phyloP scores from a whole-genome alignment of 2,888 invertebrate species.

The Drosophila barbarae region DNA sequence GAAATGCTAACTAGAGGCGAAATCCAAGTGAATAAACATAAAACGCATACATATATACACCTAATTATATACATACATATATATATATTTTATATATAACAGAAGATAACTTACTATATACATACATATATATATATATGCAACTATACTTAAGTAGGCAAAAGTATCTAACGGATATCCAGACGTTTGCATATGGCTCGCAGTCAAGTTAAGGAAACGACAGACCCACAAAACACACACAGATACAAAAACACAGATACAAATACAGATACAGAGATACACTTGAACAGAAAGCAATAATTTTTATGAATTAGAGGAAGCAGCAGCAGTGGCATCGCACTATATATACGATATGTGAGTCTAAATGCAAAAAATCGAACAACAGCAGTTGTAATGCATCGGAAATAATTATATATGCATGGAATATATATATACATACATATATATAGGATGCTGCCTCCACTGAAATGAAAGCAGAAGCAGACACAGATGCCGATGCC shows the following conservation, averaged over 20 bases:
- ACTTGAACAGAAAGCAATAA: constrained; percentile 65
- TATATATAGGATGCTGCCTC: constrained; percentile 25
- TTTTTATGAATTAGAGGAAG: constrained; percentile 70
- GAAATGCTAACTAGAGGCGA: constrained; percentile 37
- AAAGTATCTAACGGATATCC: constrained; percentile 62
- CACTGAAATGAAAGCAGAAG: constrained; percentile 20
- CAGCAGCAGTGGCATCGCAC: constrained; percentile 62
- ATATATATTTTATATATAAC: constrained; percentile 69
- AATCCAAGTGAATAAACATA: constrained; percentile 43
- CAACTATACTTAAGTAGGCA: constrained; percentile 48
- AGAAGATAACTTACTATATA: constrained; percentile 44
- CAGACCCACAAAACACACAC: constrained; percentile 31
- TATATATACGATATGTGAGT: constrained; percentile 40
- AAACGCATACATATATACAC: constrained; percentile 59
- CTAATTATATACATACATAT: constrained; percentile 49
- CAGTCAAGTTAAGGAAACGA: constrained; percentile 57
- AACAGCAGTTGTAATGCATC: constrained; percentile 22
- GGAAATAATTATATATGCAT: constrained; percentile 42
- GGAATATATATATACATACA: constrained; percentile 36
- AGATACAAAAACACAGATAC: constrained; percentile 22
- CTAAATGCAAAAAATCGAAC: constrained; percentile 14
- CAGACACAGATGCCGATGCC: constrained; percentile 4
- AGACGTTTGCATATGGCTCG: constrained; percentile 71
- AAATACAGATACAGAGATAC: constrained; percentile 29
- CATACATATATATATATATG: constrained; percentile 37